These are phyloP conservation scores for Chiloscyllium plagiosum DNA, from an alignment of 2,113 vertebrate genomes.

Conservation along the genomic window DNA sequence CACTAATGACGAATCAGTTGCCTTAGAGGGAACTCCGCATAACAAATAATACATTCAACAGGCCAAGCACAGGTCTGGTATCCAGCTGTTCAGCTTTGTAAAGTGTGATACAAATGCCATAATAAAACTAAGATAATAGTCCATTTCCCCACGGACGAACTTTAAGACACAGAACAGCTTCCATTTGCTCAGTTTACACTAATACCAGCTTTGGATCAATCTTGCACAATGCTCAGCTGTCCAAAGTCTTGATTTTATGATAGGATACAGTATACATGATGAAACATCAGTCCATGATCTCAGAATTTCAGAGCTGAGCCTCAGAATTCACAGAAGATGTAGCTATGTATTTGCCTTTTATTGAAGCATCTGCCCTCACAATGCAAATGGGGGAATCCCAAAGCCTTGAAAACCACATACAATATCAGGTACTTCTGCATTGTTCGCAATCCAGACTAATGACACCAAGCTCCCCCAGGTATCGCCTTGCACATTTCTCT, in stretches of 20 bases:
- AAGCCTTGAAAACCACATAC: background rate
- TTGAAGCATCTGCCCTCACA: background rate
- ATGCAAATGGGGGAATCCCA: background rate
- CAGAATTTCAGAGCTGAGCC: background rate
- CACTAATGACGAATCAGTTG: background rate
- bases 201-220: background rate
- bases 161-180: background rate
- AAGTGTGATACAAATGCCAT: background rate
- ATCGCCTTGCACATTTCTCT: background rate
- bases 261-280: background rate
- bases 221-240: background rate
- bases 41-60: slow-evolving; percentile 6
- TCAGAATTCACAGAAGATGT: background rate
- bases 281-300: background rate
- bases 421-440: background rate
- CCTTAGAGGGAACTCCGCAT: background rate
- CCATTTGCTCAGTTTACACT: background rate
- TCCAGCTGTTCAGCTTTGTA: background rate
- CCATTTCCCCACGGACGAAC: background rate
- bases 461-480: background rate
- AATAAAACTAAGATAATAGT: background rate
- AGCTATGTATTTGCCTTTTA: background rate
- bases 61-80: background rate
- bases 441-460: background rate
- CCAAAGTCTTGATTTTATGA: background rate